Conservation (phyloP, 2,797 vertebrate species). For the Lindbergichthys nudifrons region DNA sequence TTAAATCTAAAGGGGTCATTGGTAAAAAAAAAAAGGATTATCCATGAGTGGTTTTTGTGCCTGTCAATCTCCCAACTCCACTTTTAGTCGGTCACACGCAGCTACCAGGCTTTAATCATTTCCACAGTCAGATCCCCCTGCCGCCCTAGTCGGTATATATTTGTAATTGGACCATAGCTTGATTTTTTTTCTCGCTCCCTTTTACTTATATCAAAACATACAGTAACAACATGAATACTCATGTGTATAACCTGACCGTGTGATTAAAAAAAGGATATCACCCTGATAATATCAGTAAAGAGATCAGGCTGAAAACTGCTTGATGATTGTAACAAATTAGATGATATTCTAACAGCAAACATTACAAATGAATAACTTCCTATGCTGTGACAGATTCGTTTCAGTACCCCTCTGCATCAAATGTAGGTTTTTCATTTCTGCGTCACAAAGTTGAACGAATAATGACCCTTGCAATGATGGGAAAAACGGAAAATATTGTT, state of each 20-base stretch:
- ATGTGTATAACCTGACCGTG: background rate
- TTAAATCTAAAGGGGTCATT: slow-evolving; percentile 79
- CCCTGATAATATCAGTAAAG: slow-evolving; percentile 7
- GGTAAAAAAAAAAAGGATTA: slow-evolving; percentile 49
- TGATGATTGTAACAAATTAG: slow-evolving; percentile 10
- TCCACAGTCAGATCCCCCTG: slow-evolving; percentile 60
- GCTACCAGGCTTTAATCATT: slow-evolving; percentile 71
- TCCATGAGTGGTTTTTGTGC: slow-evolving; percentile 72
- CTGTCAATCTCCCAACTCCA: slow-evolving; percentile 74
- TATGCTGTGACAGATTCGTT: slow-evolving; percentile 5
- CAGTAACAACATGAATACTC: background rate
- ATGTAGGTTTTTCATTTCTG: slow-evolving; percentile 3
- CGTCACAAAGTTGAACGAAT: slow-evolving; percentile 16
- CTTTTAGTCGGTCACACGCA: slow-evolving; percentile 70
- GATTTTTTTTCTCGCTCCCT: background rate
- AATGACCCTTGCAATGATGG: slow-evolving; percentile 11
- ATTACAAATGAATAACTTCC: slow-evolving; percentile 18
- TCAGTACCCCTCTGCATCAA: slow-evolving; percentile 1
- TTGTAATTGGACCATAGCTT: slow-evolving; percentile 11
- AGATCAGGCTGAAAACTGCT: slow-evolving; percentile 11
- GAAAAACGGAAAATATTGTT: slow-evolving; percentile 25
- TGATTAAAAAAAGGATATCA: background rate
- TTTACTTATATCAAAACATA: background rate
- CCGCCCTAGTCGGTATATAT: slow-evolving; percentile 42
- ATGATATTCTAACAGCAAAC: slow-evolving; percentile 23